phyloP scores from a whole-genome alignment of 1,140 invertebrate species.

The Schlechtendalia chinensis region DNA sequence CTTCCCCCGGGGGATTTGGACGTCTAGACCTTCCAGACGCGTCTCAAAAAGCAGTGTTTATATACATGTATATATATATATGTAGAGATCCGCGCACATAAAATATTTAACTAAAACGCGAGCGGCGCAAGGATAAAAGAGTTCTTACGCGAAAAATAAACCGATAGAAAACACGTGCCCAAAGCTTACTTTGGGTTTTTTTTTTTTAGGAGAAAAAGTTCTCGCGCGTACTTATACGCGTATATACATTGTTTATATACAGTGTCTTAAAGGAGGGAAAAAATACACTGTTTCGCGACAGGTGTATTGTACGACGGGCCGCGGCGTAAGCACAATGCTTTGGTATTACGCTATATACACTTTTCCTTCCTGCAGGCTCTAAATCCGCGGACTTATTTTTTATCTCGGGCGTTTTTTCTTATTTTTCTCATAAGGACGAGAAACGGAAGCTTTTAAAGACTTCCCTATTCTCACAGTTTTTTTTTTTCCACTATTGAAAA shows the following conservation, averaged over 20 bases:
- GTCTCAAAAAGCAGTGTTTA: not conserved
- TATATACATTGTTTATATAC: too few relatives aligned
- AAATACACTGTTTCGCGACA: not conserved
- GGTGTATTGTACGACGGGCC: not conserved
- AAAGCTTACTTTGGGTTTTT: conserved; percentile 11
- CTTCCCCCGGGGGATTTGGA: not conserved
- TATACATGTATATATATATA: not conserved
- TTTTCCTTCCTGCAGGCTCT: conserved; percentile 11
- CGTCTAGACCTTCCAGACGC: not conserved
- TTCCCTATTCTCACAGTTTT: not conserved
- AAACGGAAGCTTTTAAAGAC: conserved; percentile 27
- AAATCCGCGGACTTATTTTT: conserved; percentile 19
- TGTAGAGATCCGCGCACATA: too few relatives aligned
- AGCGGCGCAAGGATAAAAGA: not conserved
- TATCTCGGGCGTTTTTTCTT: not conserved
- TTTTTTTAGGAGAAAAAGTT: conserved; percentile 31
- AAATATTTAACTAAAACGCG: conserved; percentile 26
- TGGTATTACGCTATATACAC: not conserved
- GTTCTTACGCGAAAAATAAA: not conserved
- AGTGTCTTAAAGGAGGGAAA: conserved; percentile 16
- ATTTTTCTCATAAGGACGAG: not conserved
- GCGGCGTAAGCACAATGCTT: too few relatives aligned
- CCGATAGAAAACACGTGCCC: not conserved
- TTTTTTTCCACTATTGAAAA: not conserved
- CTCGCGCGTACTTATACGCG: not conserved